These are phyloP conservation scores for Pristis pectinata DNA, from an alignment of 2,797 vertebrate species.

Conservation along the genomic window DNA sequence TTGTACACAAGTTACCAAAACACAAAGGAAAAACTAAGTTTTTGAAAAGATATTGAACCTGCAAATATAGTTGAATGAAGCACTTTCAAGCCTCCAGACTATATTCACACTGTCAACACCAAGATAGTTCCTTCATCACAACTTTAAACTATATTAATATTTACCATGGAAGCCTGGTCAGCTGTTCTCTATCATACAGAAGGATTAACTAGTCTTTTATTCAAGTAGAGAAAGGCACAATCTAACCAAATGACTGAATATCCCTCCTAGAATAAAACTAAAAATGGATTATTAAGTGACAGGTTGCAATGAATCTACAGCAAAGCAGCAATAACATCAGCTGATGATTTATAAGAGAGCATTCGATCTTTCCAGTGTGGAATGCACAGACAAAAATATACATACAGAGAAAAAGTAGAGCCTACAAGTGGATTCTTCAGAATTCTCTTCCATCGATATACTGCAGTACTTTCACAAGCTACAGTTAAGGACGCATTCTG, in stretches of 20 bases:
- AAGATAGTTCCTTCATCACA: background rate
- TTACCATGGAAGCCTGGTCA: background rate
- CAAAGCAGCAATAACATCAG: background rate
- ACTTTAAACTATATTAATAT: background rate
- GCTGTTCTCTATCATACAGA: background rate
- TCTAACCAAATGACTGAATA: background rate
- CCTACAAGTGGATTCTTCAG: constrained; percentile 62
- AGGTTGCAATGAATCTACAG: background rate
- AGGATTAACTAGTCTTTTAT: background rate
- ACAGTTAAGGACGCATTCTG: constrained; percentile 50
- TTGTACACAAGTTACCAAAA: background rate
- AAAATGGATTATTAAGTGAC: background rate
- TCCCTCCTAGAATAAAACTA: background rate
- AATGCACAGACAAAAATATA: constrained; percentile 49
- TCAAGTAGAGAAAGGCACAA: background rate
- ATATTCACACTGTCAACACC: background rate
- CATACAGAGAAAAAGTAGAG: constrained; percentile 71
- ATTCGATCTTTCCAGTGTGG: constrained; percentile 33
- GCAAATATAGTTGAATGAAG: background rate
- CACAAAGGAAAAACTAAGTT: background rate
- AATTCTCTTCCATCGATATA: constrained; percentile 61
- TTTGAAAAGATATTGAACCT: background rate
- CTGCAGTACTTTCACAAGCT: constrained; percentile 51
- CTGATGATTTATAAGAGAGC: background rate
- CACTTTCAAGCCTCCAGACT: background rate